Conservation (phyloP, 2,113 vertebrate genomes). For the Solenodon paradoxus region DNA sequence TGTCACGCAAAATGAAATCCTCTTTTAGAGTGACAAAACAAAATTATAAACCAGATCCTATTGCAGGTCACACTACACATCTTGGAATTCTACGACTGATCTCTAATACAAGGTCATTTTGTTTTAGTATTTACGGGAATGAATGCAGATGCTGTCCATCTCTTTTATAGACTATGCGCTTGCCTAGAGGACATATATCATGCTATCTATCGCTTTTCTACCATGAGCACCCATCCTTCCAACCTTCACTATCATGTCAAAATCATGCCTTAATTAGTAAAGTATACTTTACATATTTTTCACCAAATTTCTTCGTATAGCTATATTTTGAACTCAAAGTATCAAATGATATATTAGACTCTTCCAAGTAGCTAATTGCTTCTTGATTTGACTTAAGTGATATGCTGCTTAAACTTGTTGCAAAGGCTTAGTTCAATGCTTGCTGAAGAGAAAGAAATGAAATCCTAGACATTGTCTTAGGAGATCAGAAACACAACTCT, state of each 20-base stretch:
- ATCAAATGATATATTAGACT: neutral
- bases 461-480: neutral
- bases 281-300: neutral
- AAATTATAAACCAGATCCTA: neutral
- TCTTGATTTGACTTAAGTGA: neutral
- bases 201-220: neutral
- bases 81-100: neutral
- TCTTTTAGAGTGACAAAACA: neutral
- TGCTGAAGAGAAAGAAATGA: neutral
- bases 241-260: neutral
- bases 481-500: neutral
- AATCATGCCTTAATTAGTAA: neutral
- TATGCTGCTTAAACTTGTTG: neutral
- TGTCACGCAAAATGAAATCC: constrained; percentile 1
- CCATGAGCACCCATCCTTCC: neutral
- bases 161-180: neutral
- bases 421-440: neutral
- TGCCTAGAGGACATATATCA: neutral
- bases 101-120: neutral
- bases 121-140: neutral
- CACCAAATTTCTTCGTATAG: neutral
- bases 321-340: neutral
- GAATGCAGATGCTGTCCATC: neutral
- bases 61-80: neutral
- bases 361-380: neutral